These are phyloP conservation scores for Menidia beryllina DNA, from an alignment of 2,113 vertebrate genomes.

Conservation along the genomic window DNA sequence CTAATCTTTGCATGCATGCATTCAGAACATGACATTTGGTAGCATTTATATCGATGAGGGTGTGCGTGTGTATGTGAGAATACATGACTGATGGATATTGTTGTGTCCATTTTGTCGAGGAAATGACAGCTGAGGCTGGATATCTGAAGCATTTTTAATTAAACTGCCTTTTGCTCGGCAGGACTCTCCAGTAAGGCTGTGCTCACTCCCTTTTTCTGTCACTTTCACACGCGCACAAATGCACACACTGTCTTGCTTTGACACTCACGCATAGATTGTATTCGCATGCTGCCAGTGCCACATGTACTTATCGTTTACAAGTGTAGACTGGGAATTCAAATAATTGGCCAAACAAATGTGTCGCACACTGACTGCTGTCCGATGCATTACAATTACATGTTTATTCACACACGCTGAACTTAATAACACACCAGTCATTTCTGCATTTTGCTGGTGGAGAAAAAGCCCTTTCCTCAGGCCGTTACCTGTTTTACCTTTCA, in stretches of 20 bases:
- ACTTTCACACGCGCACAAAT: slow-evolving; percentile 19
- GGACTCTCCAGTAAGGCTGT: slow-evolving; percentile 35
- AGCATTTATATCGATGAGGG: not conserved
- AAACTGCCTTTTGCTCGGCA: slow-evolving; percentile 61
- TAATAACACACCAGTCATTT: not conserved
- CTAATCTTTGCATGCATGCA: slow-evolving; percentile 24
- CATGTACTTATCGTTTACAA: slow-evolving; percentile 19
- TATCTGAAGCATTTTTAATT: slow-evolving; percentile 69
- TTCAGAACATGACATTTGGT: slow-evolving; percentile 14
- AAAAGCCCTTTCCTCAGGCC: not conserved
- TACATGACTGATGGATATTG: slow-evolving; percentile 23
- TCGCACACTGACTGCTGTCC: not conserved
- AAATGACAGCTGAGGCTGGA: slow-evolving; percentile 31
- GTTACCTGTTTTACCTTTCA: not conserved
- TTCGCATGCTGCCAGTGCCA: slow-evolving; percentile 28
- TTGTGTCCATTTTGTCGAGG: slow-evolving; percentile 23
- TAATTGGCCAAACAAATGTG: slow-evolving; percentile 25
- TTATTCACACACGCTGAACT: not conserved
- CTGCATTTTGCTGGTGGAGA: not conserved
- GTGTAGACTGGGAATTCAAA: slow-evolving; percentile 15
- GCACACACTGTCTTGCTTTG: not conserved
- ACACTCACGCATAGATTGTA: slow-evolving; percentile 18
- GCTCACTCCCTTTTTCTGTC: slow-evolving; percentile 31
- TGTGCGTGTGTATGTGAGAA: slow-evolving; percentile 4
- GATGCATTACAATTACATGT: not conserved